Evolutionary conservation across 1,140 invertebrate genomes (phyloP).

Genomic region (Venturia canescens): DNA sequence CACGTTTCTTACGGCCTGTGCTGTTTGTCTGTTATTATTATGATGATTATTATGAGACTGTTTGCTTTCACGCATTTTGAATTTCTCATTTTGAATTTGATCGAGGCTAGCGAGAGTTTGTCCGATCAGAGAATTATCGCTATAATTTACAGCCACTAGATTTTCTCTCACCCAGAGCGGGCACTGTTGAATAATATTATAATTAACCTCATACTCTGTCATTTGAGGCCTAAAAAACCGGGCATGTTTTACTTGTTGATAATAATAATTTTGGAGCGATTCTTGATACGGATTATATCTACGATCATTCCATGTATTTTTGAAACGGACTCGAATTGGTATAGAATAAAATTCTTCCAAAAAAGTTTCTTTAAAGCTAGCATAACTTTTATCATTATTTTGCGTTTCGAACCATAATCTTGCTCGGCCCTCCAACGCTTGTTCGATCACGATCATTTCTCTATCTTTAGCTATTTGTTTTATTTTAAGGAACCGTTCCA

Average conservation of each 20-base stretch:
- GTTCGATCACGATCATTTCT: not conserved
- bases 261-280: constrained; percentile 51
- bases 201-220: constrained; percentile 52
- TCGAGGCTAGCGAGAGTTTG: constrained; percentile 43
- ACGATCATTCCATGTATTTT: constrained; percentile 46
- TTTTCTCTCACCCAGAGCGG: constrained; percentile 43
- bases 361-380: no score
- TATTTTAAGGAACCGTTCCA: not conserved
- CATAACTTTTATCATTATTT: constrained; percentile 18
- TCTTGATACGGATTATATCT: constrained; percentile 31
- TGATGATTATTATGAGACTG: not conserved
- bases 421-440: not conserved
- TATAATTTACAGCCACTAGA: constrained; percentile 42
- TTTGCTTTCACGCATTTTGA: constrained; percentile 1
- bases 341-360: constrained; percentile 50
- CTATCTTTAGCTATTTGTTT: not conserved
- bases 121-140: constrained; percentile 25
- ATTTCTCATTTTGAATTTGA: constrained; percentile 19
- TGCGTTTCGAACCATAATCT: not conserved
- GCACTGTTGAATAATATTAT: constrained; percentile 52
- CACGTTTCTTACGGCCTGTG: no score
- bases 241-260: constrained; percentile 50
- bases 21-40: constrained; percentile 13
- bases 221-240: constrained; percentile 49
- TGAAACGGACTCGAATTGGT: constrained; percentile 45